A percentile compares a stretch with the other conserved stretches of the same genome.
Conservation (phyloP, 2,888 invertebrate species). For the Sylvicola cinctus region DNA sequence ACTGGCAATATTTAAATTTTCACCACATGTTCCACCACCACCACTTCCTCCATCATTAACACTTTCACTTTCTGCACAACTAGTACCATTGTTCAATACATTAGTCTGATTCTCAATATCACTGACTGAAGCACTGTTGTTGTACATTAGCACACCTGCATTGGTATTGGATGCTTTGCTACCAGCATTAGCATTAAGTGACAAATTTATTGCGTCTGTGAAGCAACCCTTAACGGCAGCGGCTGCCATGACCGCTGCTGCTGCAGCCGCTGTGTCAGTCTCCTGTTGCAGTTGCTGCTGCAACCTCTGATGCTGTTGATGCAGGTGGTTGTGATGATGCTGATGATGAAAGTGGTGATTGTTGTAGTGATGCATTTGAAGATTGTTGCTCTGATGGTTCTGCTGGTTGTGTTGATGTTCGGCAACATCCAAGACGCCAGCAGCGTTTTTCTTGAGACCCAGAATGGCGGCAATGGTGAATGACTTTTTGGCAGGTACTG, state of each 20-base stretch:
- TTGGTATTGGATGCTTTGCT: slow-evolving; percentile 5
- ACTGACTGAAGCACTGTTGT: too few relatives aligned
- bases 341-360: slow-evolving; percentile 7
- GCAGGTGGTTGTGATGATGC: too few relatives aligned
- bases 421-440: too few relatives aligned
- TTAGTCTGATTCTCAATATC: too few relatives aligned
- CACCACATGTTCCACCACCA: too few relatives aligned
- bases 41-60: too few relatives aligned
- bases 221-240: slow-evolving; percentile 8
- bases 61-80: too few relatives aligned
- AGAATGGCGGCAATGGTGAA: slow-evolving; percentile 80
- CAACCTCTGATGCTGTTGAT: slow-evolving; percentile 1
- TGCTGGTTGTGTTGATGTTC: too few relatives aligned
- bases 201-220: slow-evolving; percentile 25
- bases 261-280: slow-evolving; percentile 13
- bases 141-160: too few relatives aligned
- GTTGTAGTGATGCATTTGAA: slow-evolving; percentile 7
- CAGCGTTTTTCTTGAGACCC: slow-evolving; percentile 37
- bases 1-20: too few relatives aligned
- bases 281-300: slow-evolving; percentile 6
- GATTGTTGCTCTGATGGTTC: background rate
- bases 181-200: slow-evolving; percentile 14
- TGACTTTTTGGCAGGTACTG: slow-evolving; percentile 40
- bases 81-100: too few relatives aligned
- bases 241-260: too few relatives aligned